A percentile compares a stretch with the other conserved stretches of the same genome.
These are phyloP conservation scores for Periophthalmus magnuspinnatus DNA, from an alignment of 2,797 vertebrate genomes.

Conservation along the genomic window DNA sequence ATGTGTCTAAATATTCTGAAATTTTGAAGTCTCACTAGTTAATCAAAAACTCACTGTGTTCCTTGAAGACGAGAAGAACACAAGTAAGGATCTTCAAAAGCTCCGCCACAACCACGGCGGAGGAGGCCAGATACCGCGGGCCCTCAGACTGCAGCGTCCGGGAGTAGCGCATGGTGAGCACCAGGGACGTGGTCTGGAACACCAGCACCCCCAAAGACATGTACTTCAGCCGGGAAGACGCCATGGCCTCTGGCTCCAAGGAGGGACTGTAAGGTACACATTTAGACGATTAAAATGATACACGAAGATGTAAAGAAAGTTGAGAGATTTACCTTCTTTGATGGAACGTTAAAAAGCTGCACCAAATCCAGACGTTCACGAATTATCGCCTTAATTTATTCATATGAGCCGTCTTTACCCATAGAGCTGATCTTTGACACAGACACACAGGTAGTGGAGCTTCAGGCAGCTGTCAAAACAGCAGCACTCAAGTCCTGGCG, in stretches of 20 bases:
- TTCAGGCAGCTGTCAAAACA: slow-evolving; percentile 69
- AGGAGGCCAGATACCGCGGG: slow-evolving; percentile 95
- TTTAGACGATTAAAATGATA: background rate
- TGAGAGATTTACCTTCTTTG: slow-evolving; percentile 27
- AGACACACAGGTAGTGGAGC: slow-evolving; percentile 32
- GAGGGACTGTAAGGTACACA: background rate
- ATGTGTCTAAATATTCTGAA: background rate
- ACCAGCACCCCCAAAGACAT: slow-evolving; percentile 95
- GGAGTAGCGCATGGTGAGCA: slow-evolving; percentile 97
- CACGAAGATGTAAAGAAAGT: background rate
- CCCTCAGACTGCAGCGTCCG: slow-evolving; percentile 93
- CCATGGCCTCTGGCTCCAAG: slow-evolving; percentile 49
- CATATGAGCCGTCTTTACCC: background rate
- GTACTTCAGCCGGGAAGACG: slow-evolving; percentile 88
- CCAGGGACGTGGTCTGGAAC: slow-evolving; percentile 96
- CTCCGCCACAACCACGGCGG: slow-evolving; percentile 94
- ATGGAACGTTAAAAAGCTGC: slow-evolving; percentile 1
- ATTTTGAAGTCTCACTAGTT: background rate
- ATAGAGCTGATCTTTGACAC: slow-evolving; percentile 6
- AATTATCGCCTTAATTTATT: background rate
- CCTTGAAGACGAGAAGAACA: slow-evolving; percentile 91
- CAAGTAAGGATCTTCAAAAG: slow-evolving; percentile 93
- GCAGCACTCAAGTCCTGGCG: slow-evolving; percentile 48
- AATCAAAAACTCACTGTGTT: slow-evolving; percentile 76
- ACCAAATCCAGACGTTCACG: background rate